These are phyloP conservation scores for Coronaproctus castanopsis DNA, from an alignment of 2,888 invertebrate species.

Conservation along the genomic window DNA sequence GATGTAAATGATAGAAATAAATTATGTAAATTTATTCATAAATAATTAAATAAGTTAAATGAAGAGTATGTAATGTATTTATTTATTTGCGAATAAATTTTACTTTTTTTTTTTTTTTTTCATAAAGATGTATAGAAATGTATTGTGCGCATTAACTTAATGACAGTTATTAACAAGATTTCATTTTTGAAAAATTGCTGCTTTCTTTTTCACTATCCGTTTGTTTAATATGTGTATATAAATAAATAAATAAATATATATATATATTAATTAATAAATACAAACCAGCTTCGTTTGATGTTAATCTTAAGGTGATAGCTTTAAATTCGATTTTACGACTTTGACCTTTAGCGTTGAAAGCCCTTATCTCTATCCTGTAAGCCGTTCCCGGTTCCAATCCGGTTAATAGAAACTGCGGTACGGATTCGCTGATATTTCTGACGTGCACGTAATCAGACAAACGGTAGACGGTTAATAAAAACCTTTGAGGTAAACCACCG, in stretches of 20 bases:
- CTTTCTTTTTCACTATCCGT: too few relatives aligned
- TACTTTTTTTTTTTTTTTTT: too few relatives aligned
- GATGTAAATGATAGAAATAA: too few relatives aligned
- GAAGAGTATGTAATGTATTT: too few relatives aligned
- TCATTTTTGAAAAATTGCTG: too few relatives aligned
- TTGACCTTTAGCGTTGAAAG: conserved; percentile 49
- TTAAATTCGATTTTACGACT: conserved; percentile 39
- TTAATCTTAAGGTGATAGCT: neutral
- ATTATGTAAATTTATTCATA: too few relatives aligned
- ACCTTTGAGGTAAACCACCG: conserved; percentile 52
- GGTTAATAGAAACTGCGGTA: conserved; percentile 42
- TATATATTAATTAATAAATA: neutral
- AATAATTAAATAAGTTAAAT: too few relatives aligned
- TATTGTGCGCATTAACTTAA: too few relatives aligned
- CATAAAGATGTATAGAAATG: too few relatives aligned
- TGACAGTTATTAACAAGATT: too few relatives aligned
- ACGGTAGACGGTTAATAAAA: conserved; percentile 47
- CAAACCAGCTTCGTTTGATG: neutral
- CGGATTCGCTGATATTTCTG: conserved; percentile 34
- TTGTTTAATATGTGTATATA: neutral
- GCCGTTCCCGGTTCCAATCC: conserved; percentile 45
- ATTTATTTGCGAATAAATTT: too few relatives aligned
- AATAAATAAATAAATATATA: neutral
- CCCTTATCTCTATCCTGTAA: conserved; percentile 45
- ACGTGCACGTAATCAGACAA: conserved; percentile 31